These are phyloP conservation scores for Zeugodacus cucurbitae DNA, from an alignment of 1,140 invertebrate species.

Conservation along the genomic window DNA sequence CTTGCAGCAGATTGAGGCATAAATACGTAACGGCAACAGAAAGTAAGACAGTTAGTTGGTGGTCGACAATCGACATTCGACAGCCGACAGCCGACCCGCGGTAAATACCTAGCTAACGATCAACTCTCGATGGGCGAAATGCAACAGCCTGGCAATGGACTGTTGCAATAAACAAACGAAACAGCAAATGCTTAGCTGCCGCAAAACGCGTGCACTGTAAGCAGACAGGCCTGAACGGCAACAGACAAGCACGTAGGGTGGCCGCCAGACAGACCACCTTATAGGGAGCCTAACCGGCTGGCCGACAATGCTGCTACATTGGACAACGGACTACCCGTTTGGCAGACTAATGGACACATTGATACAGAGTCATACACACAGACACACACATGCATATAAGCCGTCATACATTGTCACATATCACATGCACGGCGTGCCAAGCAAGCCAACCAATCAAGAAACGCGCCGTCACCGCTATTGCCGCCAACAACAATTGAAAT, in stretches of 20 bases:
- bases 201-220: not conserved
- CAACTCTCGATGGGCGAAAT: not conserved
- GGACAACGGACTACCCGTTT: not conserved
- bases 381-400: not conserved
- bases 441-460: not conserved
- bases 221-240: slow-evolving; percentile 26
- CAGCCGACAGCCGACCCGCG: not conserved
- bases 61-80: slow-evolving; percentile 2
- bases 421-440: not conserved
- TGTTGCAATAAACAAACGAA: slow-evolving; percentile 1
- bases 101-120: not conserved
- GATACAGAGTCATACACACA: not conserved
- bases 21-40: not conserved
- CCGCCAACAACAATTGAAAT: not conserved
- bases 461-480: not conserved
- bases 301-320: not conserved
- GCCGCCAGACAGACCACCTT: slow-evolving; percentile 34
- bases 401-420: not conserved
- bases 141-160: not conserved
- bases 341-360: not conserved
- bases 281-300: slow-evolving; percentile 3
- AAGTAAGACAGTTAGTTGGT: not conserved
- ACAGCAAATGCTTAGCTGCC: not conserved
- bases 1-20: not conserved
- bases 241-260: slow-evolving; percentile 1